Conservation (phyloP, 2,797 vertebrate species). For the Coendou prehensilis region DNA sequence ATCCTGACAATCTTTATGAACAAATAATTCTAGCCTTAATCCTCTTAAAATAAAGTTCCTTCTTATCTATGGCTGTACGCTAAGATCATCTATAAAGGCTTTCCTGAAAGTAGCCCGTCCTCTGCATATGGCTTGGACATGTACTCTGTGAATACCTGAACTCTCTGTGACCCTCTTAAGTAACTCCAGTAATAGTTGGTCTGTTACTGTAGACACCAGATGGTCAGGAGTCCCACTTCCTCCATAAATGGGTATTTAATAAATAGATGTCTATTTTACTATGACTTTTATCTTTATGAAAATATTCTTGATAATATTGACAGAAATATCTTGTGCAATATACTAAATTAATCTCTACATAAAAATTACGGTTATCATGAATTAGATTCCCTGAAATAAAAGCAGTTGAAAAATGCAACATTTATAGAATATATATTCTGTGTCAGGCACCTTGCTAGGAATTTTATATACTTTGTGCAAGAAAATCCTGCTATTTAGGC, state of each 20-base stretch:
- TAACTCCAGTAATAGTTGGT: background rate
- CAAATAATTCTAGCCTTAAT: constrained; percentile 72
- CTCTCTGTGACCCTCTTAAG: constrained; percentile 57
- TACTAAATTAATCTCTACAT: constrained; percentile 5
- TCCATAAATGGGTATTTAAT: constrained; percentile 29
- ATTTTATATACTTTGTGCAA: background rate
- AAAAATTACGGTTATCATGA: background rate
- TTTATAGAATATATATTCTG: background rate
- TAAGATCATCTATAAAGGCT: constrained; percentile 59
- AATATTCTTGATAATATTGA: constrained; percentile 52
- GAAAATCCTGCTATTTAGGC: background rate
- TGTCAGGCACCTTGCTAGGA: background rate
- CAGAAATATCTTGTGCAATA: background rate
- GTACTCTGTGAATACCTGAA: constrained; percentile 51
- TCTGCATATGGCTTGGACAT: constrained; percentile 33
- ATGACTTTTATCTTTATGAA: background rate
- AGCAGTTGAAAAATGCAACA: background rate
- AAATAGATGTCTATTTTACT: constrained; percentile 56
- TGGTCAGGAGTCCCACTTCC: constrained; percentile 37
- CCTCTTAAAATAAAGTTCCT: constrained; percentile 75
- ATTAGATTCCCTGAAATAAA: constrained; percentile 45
- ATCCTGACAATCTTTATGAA: constrained; percentile 61
- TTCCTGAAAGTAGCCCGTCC: constrained; percentile 53
- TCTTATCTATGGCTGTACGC: constrained; percentile 67
- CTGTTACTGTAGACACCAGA: constrained; percentile 32